Evolutionary conservation across 2,113 vertebrate species (phyloP).

Genomic region (Vombatus ursinus): DNA sequence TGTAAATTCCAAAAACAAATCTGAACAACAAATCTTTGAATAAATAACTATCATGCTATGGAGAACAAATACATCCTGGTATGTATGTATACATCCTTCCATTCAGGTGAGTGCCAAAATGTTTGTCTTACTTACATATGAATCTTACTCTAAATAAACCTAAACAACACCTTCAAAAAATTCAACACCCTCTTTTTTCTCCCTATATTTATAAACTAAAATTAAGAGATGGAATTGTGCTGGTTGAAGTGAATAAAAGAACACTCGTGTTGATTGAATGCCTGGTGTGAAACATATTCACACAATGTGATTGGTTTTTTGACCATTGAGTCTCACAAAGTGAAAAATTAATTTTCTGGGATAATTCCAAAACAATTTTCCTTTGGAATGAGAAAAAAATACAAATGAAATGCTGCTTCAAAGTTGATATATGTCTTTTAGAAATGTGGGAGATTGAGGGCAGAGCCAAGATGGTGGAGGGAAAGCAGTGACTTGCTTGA

Average conservation of each 20-base stretch:
- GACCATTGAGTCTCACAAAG: conserved; percentile 31
- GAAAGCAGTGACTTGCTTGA: too few species aligned
- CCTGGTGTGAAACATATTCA: background rate
- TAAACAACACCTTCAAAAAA: background rate
- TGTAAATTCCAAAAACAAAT: background rate
- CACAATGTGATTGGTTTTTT: conserved; percentile 44
- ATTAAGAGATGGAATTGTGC: conserved; percentile 6
- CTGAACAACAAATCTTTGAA: background rate
- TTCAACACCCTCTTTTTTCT: background rate
- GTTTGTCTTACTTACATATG: background rate
- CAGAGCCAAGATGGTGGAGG: too few species aligned
- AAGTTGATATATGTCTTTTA: background rate
- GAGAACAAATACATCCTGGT: background rate
- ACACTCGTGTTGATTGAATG: background rate
- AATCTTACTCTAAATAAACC: background rate
- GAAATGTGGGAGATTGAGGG: background rate
- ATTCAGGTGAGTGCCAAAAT: background rate
- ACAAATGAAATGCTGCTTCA: background rate
- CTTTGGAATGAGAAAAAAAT: background rate
- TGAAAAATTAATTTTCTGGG: conserved; percentile 12
- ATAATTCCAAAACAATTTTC: background rate
- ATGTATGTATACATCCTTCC: too few species aligned
- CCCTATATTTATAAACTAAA: background rate
- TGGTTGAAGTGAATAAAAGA: background rate
- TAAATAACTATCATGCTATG: background rate